phyloP scores from a whole-genome alignment of 1,140 invertebrate genomes.

The Plectrocnemia conspersa region DNA sequence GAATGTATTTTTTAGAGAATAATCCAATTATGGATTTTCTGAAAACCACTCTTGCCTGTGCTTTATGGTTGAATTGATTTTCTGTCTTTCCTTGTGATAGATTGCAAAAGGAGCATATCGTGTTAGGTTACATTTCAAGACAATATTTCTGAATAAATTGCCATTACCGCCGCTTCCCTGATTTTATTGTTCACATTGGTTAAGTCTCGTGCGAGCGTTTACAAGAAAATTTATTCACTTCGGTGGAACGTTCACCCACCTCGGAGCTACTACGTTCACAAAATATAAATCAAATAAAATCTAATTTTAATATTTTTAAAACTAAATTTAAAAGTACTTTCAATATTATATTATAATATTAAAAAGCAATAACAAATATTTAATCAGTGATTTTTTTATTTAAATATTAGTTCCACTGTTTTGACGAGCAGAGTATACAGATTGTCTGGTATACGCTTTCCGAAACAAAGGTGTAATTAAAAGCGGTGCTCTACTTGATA shows the following conservation, averaged over 20 bases:
- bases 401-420: background rate
- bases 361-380: background rate
- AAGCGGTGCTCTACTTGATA: constrained; percentile 24
- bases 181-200: constrained; percentile 33
- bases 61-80: background rate
- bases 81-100: background rate
- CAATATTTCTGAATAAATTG: constrained; percentile 19
- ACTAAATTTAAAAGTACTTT: background rate
- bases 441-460: constrained; percentile 21
- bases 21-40: no score
- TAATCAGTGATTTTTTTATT: background rate
- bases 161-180: constrained; percentile 19
- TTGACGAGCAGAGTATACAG: constrained; percentile 7
- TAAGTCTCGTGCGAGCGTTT: constrained; percentile 22
- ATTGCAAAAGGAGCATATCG: background rate
- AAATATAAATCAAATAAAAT: no score
- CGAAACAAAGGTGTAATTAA: constrained; percentile 33
- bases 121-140: constrained; percentile 14
- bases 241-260: no score
- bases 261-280: no score
- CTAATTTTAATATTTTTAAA: background rate
- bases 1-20: no score
- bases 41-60: background rate
- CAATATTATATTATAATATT: background rate
- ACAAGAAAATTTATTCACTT: constrained; percentile 28